A percentile compares a stretch with the other conserved stretches of the same genome.
Evolutionary conservation across 2,888 invertebrate species (phyloP).

Genomic region (Epinotia demarniana): DNA sequence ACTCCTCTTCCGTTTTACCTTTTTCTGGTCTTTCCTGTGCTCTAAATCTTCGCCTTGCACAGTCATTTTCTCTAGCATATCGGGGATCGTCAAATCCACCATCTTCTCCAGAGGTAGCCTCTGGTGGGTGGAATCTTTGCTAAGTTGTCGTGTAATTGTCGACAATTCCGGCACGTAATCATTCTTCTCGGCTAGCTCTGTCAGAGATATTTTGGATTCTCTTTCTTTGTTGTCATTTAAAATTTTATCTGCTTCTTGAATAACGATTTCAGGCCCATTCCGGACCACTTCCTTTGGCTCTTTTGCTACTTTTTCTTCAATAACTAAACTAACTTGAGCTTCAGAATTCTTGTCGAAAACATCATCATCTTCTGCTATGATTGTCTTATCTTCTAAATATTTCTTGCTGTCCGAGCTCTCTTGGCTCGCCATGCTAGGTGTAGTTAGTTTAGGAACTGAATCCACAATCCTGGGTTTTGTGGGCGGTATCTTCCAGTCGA

Average conservation of each 20-base stretch:
- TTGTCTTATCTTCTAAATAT: conserved; percentile 53
- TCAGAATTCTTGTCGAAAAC: conserved; percentile 67
- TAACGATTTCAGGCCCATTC: conserved; percentile 63
- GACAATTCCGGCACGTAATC: conserved; percentile 74
- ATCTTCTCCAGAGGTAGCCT: conserved; percentile 61
- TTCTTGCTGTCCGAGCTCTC: conserved; percentile 61
- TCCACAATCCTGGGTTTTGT: conserved; percentile 77
- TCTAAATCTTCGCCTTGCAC: conserved; percentile 70
- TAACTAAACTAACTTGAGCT: conserved; percentile 50
- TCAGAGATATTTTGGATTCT: conserved; percentile 66
- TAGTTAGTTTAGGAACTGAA: conserved; percentile 75
- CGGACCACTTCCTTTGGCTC: conserved; percentile 56
- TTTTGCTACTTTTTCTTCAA: conserved; percentile 47
- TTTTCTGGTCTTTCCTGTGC: conserved; percentile 65
- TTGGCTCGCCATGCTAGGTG: conserved; percentile 66
- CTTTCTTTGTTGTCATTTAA: conserved; percentile 54
- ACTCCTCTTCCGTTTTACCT: conserved; percentile 80
- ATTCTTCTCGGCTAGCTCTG: conserved; percentile 73
- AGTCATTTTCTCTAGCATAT: conserved; percentile 74
- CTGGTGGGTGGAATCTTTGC: conserved; percentile 67
- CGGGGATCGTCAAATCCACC: conserved; percentile 75
- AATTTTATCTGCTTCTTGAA: conserved; percentile 51
- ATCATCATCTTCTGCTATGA: conserved; percentile 68
- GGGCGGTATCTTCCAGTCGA: conserved; percentile 78
- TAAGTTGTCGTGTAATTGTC: conserved; percentile 65